Conservation (phyloP, 2,113 vertebrate species). For the Laterallus jamaicensis region DNA sequence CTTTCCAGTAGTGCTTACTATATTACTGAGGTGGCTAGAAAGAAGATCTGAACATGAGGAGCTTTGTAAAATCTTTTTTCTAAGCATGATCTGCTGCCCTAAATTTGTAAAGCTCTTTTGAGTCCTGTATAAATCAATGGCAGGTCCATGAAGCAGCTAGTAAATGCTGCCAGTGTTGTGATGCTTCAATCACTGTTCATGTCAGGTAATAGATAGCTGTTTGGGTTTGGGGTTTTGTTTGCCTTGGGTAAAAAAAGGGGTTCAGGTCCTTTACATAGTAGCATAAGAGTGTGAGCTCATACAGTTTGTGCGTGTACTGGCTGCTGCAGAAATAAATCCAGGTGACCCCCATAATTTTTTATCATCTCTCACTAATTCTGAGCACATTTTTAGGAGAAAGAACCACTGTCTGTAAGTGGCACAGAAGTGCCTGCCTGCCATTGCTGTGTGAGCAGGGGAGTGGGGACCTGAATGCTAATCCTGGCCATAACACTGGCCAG, state of each 20-base stretch:
- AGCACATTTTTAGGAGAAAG: neutral
- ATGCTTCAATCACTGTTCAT: neutral
- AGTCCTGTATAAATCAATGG: neutral
- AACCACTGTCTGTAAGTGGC: neutral
- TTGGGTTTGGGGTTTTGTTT: neutral
- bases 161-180: neutral
- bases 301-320: neutral
- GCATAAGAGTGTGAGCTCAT: neutral
- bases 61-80: conserved; percentile 15
- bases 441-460: neutral
- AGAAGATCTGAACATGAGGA: neutral
- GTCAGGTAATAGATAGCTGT: neutral
- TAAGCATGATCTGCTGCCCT: neutral
- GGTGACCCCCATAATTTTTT: neutral
- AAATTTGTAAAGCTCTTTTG: neutral
- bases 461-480: neutral
- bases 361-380: neutral
- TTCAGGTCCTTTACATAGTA: neutral
- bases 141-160: neutral
- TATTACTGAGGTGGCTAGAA: neutral
- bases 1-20: neutral
- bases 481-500: fast-evolving
- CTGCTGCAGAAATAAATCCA: neutral
- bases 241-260: neutral
- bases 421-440: neutral